Evolutionary conservation across 2,888 invertebrate species (phyloP).

Genomic region (Drosophila stalkeri): DNA sequence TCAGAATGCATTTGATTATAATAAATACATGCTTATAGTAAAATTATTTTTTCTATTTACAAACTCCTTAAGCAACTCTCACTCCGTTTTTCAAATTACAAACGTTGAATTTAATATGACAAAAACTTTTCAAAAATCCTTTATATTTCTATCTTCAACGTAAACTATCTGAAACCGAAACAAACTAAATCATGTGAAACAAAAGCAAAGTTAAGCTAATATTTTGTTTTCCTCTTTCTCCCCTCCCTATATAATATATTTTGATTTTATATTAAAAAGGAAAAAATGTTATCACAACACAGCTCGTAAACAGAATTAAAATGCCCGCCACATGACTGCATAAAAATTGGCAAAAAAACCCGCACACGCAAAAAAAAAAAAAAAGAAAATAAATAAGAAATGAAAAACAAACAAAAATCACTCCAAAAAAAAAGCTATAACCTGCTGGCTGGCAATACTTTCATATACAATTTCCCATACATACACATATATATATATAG

Average conservation of each 20-base stretch:
- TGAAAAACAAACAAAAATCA: constrained; percentile 45
- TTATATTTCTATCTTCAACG: too few species aligned
- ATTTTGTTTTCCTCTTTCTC: not conserved
- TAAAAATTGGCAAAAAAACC: constrained; percentile 7
- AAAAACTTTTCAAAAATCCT: too few species aligned
- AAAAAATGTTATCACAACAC: not conserved
- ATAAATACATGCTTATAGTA: too few species aligned
- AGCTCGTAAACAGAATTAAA: not conserved
- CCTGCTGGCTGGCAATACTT: constrained; percentile 1
- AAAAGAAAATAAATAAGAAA: constrained; percentile 20
- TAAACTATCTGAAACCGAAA: too few species aligned
- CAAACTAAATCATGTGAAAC: not conserved
- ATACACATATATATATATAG: not conserved
- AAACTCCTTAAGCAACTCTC: too few species aligned
- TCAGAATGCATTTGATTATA: too few species aligned
- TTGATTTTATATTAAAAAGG: not conserved
- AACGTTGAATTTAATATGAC: too few species aligned
- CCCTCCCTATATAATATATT: not conserved
- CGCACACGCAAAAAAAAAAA: not conserved
- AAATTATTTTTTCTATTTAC: too few species aligned
- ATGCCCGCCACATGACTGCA: constrained; percentile 6
- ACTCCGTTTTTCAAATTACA: too few species aligned
- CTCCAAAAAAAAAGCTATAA: not conserved
- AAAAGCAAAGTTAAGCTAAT: not conserved
- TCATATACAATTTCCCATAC: not conserved